Percentiles rank a stretch among this genome's conserved stretches.
These are phyloP conservation scores for Athalia circularis DNA, from an alignment of 2,888 invertebrate genomes.

Conservation along the genomic window DNA sequence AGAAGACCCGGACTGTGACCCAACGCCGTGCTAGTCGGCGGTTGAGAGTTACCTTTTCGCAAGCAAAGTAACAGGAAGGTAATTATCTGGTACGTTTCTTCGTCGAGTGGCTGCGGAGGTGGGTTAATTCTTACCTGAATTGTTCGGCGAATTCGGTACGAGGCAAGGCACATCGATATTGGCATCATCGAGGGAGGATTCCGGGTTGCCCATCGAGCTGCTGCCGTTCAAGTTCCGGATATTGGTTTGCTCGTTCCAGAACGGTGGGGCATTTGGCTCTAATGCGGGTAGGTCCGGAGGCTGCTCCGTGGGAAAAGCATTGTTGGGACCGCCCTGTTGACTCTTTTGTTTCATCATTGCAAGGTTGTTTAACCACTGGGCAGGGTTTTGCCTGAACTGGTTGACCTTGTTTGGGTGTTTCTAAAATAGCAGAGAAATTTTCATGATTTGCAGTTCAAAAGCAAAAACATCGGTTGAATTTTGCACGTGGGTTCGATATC, in stretches of 20 bases:
- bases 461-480: not conserved
- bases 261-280: conserved; percentile 70
- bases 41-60: conserved; percentile 67
- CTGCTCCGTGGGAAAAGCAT: conserved; percentile 69
- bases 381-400: conserved; percentile 89
- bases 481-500: not conserved
- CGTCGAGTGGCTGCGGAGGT: not conserved
- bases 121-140: conserved; percentile 62
- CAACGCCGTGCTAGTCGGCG: conserved; percentile 67
- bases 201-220: conserved; percentile 71
- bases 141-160: conserved; percentile 72
- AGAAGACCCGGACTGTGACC: conserved; percentile 71
- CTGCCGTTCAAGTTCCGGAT: conserved; percentile 71
- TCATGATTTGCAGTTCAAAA: not conserved
- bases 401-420: conserved; percentile 94
- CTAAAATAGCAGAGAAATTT: conserved; percentile 75
- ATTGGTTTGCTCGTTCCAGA: conserved; percentile 72
- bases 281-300: conserved; percentile 70
- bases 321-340: conserved; percentile 75
- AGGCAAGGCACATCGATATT: conserved; percentile 74
- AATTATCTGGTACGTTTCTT: not conserved
- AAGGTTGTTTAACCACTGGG: conserved; percentile 87
- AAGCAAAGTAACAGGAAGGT: not conserved
- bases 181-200: conserved; percentile 71
- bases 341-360: conserved; percentile 85